Evolutionary conservation across 2,888 invertebrate genomes (phyloP), one percentile per base, ranked within the genome.

Genomic region (Palloptera scutellata): DNA sequence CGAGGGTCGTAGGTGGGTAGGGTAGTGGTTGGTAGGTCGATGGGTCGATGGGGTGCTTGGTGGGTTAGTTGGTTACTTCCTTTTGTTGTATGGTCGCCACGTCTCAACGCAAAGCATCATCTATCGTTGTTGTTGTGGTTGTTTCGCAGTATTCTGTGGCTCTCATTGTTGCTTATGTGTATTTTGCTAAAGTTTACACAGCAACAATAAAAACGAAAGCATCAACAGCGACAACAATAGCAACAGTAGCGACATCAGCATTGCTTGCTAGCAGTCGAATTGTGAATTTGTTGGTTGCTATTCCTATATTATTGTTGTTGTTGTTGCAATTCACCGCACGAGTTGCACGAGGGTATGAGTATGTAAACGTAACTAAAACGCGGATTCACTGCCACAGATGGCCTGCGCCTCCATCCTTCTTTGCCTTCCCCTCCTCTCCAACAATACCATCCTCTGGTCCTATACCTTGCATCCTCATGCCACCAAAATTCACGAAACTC

Each of bases 131-230:
- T 41, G 12, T 42, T 10, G 42, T 53, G 6, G 10, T 19, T 53
- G 40, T 40, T n/a, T n/a, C 58, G 58, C 57, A 4, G 6, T 30
- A 30, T 30, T 30, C 30, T 64, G 51, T 58, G 57, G 58, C 48
- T 61, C 42, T 64, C 61, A 51, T 60, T 54, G 20, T 61, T 62
- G 64, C 42, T 65, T 42, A 42, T 64, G 20, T 60, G 60, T 60
- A 42, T 61, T 61, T 51, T 19, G 61, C 51, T 43, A 61, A 64
- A 61, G 62, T 59, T 62, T 62, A 51, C 40, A 63, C 59, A 54
- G 58, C 53, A 67, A 67, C 67, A n/a, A n/a, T n/a, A n/a, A n/a
- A n/a, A 43, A 53, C 40, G 54, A 40, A 51, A 55, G 48, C 20
- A 19, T 48, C 12, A 58, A 13, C n/a, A 41, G 63, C 41, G 48